These are phyloP conservation scores for Aphelocoma californica DNA, from an alignment of 2,797 vertebrate genomes.

Conservation along the genomic window DNA sequence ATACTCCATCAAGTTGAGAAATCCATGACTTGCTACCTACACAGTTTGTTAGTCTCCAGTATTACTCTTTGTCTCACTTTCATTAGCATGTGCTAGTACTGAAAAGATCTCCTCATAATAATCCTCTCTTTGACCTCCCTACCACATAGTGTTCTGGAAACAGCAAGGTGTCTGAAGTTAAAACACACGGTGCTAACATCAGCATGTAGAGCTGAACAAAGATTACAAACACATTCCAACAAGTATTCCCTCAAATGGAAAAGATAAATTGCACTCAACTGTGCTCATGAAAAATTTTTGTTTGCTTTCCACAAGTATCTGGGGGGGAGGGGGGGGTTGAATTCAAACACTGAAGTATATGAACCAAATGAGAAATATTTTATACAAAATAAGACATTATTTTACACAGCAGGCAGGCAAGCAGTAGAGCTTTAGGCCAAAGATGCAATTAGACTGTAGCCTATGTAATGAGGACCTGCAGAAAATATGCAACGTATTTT, in stretches of 20 bases:
- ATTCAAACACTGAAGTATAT: background rate
- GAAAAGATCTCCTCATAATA: background rate
- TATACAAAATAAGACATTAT: background rate
- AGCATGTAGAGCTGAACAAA: background rate
- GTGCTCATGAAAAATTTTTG: background rate
- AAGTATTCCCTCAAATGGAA: background rate
- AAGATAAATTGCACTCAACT: background rate
- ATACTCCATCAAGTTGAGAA: background rate
- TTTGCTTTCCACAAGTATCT: background rate
- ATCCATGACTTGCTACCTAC: background rate
- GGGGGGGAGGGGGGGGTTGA: background rate
- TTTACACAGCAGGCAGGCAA: background rate
- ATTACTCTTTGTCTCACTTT: background rate
- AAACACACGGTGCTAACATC: background rate
- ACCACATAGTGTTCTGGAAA: background rate
- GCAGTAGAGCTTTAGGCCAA: background rate
- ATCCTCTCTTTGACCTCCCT: background rate
- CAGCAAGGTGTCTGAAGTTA: conserved; percentile 1
- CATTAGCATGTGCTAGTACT: background rate
- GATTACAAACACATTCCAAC: background rate
- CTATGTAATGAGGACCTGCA: background rate
- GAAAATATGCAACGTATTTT: background rate
- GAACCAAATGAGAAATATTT: background rate
- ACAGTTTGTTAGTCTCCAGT: background rate
- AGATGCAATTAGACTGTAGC: background rate